Percentiles rank a stretch among this genome's conserved stretches.
phyloP scores from a whole-genome alignment of 2,888 invertebrate genomes.

The Drosophila borborema region DNA sequence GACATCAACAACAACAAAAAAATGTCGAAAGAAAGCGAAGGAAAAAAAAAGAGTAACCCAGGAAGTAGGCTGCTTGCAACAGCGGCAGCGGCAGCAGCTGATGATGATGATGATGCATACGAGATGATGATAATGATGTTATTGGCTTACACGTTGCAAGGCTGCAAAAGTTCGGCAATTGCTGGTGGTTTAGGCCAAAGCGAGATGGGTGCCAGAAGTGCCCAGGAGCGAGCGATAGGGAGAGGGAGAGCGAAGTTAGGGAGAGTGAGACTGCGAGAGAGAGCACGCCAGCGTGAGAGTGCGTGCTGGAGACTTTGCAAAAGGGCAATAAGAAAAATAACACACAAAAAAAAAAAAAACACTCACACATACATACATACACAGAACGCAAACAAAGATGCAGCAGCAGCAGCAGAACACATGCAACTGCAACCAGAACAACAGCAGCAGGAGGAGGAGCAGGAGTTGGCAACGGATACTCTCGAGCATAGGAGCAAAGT shows the following conservation, averaged over 20 bases:
- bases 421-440: slow-evolving; percentile 13
- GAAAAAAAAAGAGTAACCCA: slow-evolving; percentile 7
- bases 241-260: neutral
- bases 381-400: neutral
- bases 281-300: slow-evolving; percentile 4
- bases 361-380: neutral
- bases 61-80: slow-evolving; percentile 34
- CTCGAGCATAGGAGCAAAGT: slow-evolving; percentile 5
- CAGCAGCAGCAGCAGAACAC: slow-evolving; percentile 3
- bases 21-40: neutral
- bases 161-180: slow-evolving; percentile 25
- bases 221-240: neutral
- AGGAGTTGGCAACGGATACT: neutral
- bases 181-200: slow-evolving; percentile 15
- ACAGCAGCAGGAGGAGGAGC: too few relatives aligned
- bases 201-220: slow-evolving; percentile 2
- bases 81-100: slow-evolving; percentile 3
- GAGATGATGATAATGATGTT: slow-evolving; percentile 28
- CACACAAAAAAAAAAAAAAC: neutral
- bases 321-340: slow-evolving; percentile 10
- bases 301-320: slow-evolving; percentile 14
- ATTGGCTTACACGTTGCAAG: slow-evolving; percentile 23
- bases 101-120: slow-evolving; percentile 3
- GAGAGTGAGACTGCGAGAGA: neutral
- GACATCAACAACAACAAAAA: neutral